Base-by-base conservation (phyloP, 2,113 vertebrate genomes). In the Lophochroa leadbeateri region DNA sequence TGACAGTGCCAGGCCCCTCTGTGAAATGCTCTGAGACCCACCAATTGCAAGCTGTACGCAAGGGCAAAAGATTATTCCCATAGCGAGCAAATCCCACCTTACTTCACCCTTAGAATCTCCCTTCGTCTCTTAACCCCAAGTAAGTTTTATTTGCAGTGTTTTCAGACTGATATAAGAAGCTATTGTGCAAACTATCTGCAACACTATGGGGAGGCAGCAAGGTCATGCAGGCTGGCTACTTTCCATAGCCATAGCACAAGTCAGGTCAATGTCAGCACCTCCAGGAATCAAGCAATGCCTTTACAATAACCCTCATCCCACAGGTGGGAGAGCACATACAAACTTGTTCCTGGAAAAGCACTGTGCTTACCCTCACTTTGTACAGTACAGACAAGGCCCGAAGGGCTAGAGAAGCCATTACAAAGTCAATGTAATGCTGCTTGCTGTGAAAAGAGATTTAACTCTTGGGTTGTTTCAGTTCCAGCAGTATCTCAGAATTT, bases 151-250 rank as follows among this genome's bases (percentile, higher is more conserved):
- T 24, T 83, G 46, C 7, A 78, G 52, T 31, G 27, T 10, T 67
- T 94, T 82, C 57, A 64, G 50, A 39, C 3, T 13, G 33, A 10
- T 5, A 8, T 1, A 61, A 50, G 47, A 35, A 79, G 64, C 20
- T 29, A 14, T 1, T 50, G 50, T 0, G 0, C 33, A 79, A 75
- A 52, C 46, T 35, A 39, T 10, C 33, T 0, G 2, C 3, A 15
- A 29, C 31, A 5, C n/a, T 49, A 28, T 6, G 1, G 5, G 70
- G 46, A 70, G 67, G 81, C 58, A 74, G 61, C 24, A 52, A 27
- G 67, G 57, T 70, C 81, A 41, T 69, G 43, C 60, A 17, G 43
- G 78, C 21, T 58, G 49, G 35, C 12, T 29, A 3, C n/a, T 13
- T 3, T 29, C 79, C 23, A 4, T 1, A 10, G 33, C 44, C 53